phyloP scores from a whole-genome alignment of 2,113 vertebrate species.

The Podiceps cristatus region DNA sequence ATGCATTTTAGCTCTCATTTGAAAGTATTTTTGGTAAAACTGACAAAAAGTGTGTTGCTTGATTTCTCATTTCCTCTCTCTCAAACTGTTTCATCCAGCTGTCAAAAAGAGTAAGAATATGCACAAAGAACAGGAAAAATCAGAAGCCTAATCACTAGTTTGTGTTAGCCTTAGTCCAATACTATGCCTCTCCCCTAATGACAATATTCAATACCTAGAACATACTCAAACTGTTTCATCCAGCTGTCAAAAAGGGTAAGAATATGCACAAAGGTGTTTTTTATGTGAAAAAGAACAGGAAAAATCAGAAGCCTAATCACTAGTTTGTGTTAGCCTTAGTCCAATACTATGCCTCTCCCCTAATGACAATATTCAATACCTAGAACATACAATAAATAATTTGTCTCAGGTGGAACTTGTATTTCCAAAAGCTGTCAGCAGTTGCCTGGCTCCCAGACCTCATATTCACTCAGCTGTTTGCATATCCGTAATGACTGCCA shows the following conservation, averaged over 20 bases:
- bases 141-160: neutral
- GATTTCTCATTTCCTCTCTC: neutral
- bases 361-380: neutral
- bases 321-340: neutral
- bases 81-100: neutral
- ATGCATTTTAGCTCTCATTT: neutral
- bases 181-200: neutral
- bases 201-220: neutral
- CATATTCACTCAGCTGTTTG: neutral
- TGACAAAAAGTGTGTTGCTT: neutral
- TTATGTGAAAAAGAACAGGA: neutral
- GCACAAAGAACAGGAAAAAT: neutral
- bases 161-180: neutral
- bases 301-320: neutral
- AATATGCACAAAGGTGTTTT: neutral
- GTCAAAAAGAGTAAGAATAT: neutral
- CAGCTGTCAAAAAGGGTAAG: neutral
- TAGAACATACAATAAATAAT: neutral
- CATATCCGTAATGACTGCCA: neutral
- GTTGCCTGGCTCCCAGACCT: neutral
- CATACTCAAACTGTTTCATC: neutral
- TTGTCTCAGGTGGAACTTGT: neutral
- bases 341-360: neutral
- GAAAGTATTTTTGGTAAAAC: neutral
- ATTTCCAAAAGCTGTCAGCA: neutral